Percentiles rank a stretch among this genome's conserved stretches.
phyloP scores from a whole-genome alignment of 2,797 vertebrate species.

The Catamblyrhynchus diadema region DNA sequence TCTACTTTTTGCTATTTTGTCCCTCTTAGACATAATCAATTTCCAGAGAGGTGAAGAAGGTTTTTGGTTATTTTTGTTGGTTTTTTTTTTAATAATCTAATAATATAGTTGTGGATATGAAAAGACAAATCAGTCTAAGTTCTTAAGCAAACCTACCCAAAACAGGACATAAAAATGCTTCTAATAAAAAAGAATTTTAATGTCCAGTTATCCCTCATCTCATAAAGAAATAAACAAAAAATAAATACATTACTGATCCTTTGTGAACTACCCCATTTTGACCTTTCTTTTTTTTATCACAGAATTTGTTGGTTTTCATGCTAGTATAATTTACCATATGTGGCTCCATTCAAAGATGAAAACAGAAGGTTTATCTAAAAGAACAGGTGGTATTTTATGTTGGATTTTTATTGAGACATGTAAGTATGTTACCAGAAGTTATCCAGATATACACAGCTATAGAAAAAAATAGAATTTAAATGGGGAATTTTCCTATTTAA shows the following conservation, averaged over 20 bases:
- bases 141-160: neutral
- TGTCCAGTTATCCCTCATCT: neutral
- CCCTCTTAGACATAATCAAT: neutral
- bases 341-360: neutral
- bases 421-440: neutral
- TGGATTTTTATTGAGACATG: neutral
- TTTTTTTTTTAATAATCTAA: neutral
- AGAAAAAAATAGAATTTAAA: neutral
- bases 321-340: neutral
- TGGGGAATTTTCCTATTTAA: neutral
- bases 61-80: neutral
- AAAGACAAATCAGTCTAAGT: neutral
- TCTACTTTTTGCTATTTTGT: neutral
- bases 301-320: neutral
- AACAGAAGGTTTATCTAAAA: slow-evolving; percentile 19
- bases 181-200: neutral
- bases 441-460: neutral
- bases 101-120: neutral
- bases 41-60: neutral
- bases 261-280: neutral
- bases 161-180: neutral
- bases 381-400: neutral
- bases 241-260: neutral
- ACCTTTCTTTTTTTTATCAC: neutral
- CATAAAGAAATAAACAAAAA: neutral